Evolutionary conservation across 2,113 vertebrate species (phyloP).

Genomic region (Diadophis punctatus): DNA sequence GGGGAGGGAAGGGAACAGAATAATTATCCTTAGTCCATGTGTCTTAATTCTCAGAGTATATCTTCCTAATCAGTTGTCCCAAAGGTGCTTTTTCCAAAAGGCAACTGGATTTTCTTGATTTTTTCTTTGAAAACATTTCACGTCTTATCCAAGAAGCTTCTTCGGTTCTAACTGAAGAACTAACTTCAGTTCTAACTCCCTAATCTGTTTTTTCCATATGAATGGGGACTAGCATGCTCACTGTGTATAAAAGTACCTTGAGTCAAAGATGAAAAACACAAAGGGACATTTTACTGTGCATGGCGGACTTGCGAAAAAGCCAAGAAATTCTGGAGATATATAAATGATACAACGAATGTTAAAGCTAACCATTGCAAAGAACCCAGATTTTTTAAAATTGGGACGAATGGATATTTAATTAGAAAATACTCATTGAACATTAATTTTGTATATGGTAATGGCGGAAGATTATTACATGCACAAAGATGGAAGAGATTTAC

Average conservation of each 20-base stretch:
- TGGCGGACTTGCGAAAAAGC: not conserved
- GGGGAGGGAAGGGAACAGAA: not conserved
- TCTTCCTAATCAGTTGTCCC: not conserved
- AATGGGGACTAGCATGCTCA: not conserved
- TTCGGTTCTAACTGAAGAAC: not conserved
- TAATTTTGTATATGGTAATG: not conserved
- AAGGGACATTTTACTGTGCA: not conserved
- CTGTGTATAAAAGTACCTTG: not conserved
- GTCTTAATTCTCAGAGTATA: not conserved
- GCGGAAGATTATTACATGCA: not conserved
- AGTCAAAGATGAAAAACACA: not conserved
- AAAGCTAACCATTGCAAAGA: not conserved
- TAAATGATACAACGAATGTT: not conserved
- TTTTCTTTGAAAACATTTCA: not conserved
- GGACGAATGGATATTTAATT: not conserved
- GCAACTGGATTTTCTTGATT: not conserved
- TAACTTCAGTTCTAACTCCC: not conserved
- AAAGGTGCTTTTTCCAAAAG: not conserved
- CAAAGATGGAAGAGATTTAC: not conserved
- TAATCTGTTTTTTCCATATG: not conserved
- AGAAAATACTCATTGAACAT: not conserved
- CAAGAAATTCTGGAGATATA: not conserved
- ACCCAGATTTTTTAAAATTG: not conserved
- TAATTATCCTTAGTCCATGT: not conserved
- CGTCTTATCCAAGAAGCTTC: not conserved